Conservation (phyloP, 2,113 vertebrate genomes). For the Falcunculus frontatus region DNA sequence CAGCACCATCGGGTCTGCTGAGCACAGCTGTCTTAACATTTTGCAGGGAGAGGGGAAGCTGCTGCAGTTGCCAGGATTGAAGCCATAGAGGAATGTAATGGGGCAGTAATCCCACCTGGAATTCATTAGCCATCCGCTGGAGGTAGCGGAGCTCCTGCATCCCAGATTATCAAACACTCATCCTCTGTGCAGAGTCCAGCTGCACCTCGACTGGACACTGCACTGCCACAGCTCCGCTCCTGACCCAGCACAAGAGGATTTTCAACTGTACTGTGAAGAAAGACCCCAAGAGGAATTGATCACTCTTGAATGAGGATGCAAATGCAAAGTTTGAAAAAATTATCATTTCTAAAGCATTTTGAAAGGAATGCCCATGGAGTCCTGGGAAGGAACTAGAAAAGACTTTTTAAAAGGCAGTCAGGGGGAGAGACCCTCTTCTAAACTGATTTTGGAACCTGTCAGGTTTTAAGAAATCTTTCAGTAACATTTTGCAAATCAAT, state of each 20-base stretch:
- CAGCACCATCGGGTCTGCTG: neutral
- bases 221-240: fast-evolving
- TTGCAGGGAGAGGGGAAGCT: neutral
- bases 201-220: fast-evolving
- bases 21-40: neutral
- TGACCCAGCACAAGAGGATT: fast-evolving
- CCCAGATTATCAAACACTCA: neutral
- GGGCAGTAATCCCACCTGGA: conserved; percentile 12
- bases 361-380: conserved; percentile 31
- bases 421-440: neutral
- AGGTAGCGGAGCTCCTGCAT: neutral
- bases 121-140: neutral
- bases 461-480: conserved; percentile 62
- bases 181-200: neutral
- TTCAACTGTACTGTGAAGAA: neutral
- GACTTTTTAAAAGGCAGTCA: neutral
- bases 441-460: conserved; percentile 62
- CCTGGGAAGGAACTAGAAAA: conserved; percentile 37
- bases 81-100: neutral
- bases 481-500: conserved; percentile 62
- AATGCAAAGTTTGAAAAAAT: neutral
- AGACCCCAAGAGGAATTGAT: neutral
- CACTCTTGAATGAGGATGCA: neutral
- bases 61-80: neutral
- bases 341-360: neutral